These are phyloP conservation scores for Halcyon smyrnensis DNA, from an alignment of 2,797 vertebrate species.

Conservation along the genomic window DNA sequence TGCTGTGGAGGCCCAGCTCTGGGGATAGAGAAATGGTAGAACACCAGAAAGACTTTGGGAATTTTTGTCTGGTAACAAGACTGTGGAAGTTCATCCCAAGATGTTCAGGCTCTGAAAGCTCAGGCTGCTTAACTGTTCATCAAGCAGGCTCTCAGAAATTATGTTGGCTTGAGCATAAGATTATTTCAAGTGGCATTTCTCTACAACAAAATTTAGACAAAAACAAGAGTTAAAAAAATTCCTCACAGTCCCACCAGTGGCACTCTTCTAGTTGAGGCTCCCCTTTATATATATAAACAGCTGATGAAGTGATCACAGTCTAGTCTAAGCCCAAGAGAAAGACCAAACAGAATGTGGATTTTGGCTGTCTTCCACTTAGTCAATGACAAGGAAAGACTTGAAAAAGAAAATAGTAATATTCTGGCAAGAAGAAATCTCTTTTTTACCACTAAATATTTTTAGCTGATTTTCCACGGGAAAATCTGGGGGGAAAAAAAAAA, in stretches of 20 bases:
- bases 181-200: not conserved
- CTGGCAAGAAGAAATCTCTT: not conserved
- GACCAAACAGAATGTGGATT: not conserved
- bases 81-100: not conserved
- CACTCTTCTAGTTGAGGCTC: not conserved
- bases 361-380: conserved; percentile 39
- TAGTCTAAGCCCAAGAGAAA: conserved; percentile 57
- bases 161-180: not conserved
- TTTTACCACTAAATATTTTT: not conserved
- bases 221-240: rapidly evolving
- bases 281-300: conserved; percentile 35
- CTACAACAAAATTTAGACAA: not conserved
- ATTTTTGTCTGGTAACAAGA: not conserved
- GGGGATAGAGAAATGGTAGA: not conserved
- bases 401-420: not conserved
- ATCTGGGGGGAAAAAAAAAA: not conserved
- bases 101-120: not conserved
- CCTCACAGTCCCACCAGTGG: not conserved
- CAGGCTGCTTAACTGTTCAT: not conserved
- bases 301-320: conserved; percentile 62
- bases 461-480: not conserved
- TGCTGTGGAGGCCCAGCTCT: not conserved
- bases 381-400: not conserved
- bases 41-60: not conserved
- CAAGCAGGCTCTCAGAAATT: not conserved